Evolutionary conservation across 2,113 vertebrate genomes (phyloP).

Genomic region (Albula goreensis): DNA sequence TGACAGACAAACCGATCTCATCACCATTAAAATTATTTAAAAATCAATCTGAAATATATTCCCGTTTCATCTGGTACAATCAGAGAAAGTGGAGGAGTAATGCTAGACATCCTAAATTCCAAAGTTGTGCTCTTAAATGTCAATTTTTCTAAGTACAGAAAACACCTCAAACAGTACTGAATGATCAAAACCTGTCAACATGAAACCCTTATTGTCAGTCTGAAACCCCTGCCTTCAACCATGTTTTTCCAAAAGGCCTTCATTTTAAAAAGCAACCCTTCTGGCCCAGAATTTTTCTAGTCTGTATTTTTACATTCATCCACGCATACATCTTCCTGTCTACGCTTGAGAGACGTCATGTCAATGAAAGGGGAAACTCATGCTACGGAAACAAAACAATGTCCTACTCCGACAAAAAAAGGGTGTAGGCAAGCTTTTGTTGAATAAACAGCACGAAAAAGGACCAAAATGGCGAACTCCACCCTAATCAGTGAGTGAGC

Average conservation of each 20-base stretch:
- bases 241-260: constrained; percentile 1
- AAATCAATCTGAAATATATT: constrained; percentile 19
- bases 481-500: neutral
- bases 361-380: neutral
- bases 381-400: neutral
- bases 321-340: neutral
- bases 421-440: neutral
- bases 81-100: constrained; percentile 9
- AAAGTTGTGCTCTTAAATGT: constrained; percentile 1
- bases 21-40: neutral
- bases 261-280: neutral
- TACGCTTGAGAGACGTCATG: neutral
- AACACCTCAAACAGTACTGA: constrained; percentile 12
- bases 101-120: constrained; percentile 12
- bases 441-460: constrained; percentile 13
- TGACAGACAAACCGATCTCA: constrained; percentile 13
- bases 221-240: neutral
- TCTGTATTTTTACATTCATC: neutral
- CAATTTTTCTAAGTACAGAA: neutral
- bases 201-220: constrained; percentile 1
- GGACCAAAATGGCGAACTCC: neutral
- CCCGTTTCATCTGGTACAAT: constrained; percentile 17
- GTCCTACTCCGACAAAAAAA: neutral
- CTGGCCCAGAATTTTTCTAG: neutral
- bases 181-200: neutral